Evolutionary conservation across 2,797 vertebrate genomes (phyloP).

Genomic region (Enteromius unitaeniatus): DNA sequence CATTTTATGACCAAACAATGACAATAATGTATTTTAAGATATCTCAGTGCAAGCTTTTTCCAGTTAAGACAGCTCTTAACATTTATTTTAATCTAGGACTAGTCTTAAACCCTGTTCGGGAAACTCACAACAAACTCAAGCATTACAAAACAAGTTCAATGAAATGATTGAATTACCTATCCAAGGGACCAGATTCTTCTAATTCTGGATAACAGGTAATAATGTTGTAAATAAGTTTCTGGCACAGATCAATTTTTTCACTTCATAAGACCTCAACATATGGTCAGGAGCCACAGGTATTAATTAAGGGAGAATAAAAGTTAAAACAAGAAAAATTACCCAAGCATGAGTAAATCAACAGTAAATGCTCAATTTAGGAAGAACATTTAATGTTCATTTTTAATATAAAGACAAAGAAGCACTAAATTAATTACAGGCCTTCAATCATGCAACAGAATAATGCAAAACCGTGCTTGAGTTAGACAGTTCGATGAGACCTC

Average conservation of each 20-base stretch:
- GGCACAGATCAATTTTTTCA: neutral
- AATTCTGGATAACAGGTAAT: neutral
- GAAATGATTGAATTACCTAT: neutral
- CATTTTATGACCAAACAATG: too few species aligned
- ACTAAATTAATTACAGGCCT: constrained; percentile 29
- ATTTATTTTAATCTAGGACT: too few species aligned
- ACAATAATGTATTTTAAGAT: too few species aligned
- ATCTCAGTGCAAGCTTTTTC: too few species aligned
- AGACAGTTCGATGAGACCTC: constrained; percentile 52
- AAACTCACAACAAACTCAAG: neutral
- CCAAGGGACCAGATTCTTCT: neutral
- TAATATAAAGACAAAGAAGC: neutral
- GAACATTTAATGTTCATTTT: neutral
- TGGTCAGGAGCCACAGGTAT: neutral
- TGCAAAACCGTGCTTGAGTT: constrained; percentile 42
- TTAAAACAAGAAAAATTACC: neutral
- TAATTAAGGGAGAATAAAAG: neutral
- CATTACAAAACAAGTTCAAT: neutral
- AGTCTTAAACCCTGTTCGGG: too few species aligned
- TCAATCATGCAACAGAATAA: constrained; percentile 38
- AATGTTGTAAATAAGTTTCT: neutral
- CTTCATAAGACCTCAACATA: neutral
- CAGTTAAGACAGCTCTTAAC: too few species aligned
- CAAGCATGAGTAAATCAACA: neutral
- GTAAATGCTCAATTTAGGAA: neutral